Evolutionary conservation across 2,888 invertebrate species (phyloP).

Genomic region (Palloptera scutellata): DNA sequence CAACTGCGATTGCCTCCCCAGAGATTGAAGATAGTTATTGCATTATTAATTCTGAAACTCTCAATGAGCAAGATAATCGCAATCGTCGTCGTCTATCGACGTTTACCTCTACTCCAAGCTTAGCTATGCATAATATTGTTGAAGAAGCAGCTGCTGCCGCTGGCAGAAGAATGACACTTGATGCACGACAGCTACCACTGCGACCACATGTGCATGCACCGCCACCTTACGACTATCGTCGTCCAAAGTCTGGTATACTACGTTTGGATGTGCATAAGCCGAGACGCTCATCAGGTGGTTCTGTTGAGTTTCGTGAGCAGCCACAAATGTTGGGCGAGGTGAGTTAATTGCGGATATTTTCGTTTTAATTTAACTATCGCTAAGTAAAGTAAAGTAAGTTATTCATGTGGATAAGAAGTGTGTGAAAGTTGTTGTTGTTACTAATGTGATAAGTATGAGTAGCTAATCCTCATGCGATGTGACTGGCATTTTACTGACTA

Average conservation of each 20-base stretch:
- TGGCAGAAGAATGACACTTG: constrained; percentile 22
- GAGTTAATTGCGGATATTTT: constrained; percentile 38
- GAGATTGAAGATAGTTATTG: too few species aligned
- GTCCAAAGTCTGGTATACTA: constrained; percentile 64
- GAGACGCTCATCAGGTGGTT: constrained; percentile 66
- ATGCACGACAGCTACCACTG: constrained; percentile 36
- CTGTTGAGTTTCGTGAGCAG: constrained; percentile 64
- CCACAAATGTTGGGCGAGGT: constrained; percentile 54
- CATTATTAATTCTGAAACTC: neutral
- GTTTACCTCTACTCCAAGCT: constrained; percentile 20
- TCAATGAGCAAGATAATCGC: constrained; percentile 1
- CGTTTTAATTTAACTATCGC: too few species aligned
- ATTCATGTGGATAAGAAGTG: too few species aligned
- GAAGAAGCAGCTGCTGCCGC: constrained; percentile 9
- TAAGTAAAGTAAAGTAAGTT: too few species aligned
- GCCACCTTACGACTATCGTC: constrained; percentile 39
- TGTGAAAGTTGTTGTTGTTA: too few species aligned
- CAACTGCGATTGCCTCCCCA: constrained; percentile 5
- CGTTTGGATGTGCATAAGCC: constrained; percentile 65
- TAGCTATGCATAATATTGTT: neutral
- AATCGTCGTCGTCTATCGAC: constrained; percentile 28
- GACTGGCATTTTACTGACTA: too few species aligned
- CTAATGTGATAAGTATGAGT: too few species aligned
- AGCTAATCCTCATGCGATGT: too few species aligned
- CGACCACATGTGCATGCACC: constrained; percentile 18